Evolutionary conservation across 2,888 invertebrate genomes (phyloP), one percentile per base, ranked within the genome.

Genomic region (Nysson spinosus): DNA sequence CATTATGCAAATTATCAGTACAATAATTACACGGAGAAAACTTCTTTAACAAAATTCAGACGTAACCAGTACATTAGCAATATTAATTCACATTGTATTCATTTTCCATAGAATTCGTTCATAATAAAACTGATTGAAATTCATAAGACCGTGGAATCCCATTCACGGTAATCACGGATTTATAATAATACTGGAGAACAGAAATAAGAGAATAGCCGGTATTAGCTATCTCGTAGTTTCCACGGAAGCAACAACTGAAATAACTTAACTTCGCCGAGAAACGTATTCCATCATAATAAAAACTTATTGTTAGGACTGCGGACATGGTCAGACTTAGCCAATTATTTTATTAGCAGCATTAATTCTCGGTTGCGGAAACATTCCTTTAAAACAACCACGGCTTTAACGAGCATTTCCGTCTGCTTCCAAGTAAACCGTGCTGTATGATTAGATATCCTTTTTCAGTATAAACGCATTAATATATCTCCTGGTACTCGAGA

Each of bases 401-500:
- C 14, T 16, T 12, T 34, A 14, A 5, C 37, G n/a, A 9, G 5
- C 14, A 22, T 43, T 26, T 52, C 42, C 19, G 35, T 26, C 9
- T 56, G 26, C 26, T 17, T 39, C 52, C 14, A 17, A n/a, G 47
- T 24, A 42, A 55, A 61, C 43, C 47, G 46, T 39, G 49, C 43
- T 40, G 55, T 55, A 62, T 24, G 62, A 65, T 56, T 56, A 50
- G 65, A 50, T 30, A 32, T 69, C 49, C 66, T 64, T 71, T 76
- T 73, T 69, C 61, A 63, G 54, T 47, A 65, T 67, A 65, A 72
- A 54, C 64, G 75, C 56, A 60, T 72, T 68, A 67, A 72, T 75
- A 75, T 73, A 72, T 78, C 54, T 62, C 65, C 44, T 50, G 69
- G 64, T 73, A 67, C 70, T 78, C 58, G 66, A 61, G 49, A 70